phyloP scores from a whole-genome alignment of 37 sponge, comb jelly and placozoan genomes.

The Beroe forskalii region DNA sequence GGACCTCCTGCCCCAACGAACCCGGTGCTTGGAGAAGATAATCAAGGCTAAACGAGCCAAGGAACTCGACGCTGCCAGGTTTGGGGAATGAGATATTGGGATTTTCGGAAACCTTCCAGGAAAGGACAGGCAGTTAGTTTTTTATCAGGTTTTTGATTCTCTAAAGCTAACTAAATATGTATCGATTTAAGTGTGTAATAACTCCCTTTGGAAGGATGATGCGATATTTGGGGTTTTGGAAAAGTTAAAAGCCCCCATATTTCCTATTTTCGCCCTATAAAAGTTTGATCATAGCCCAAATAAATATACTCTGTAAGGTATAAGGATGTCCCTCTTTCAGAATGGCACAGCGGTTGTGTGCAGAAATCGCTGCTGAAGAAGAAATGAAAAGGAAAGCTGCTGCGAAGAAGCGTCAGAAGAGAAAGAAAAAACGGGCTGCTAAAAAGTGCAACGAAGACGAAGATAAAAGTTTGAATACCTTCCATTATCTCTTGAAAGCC shows the following conservation, averaged over 20 bases:
- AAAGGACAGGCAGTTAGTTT: no score
- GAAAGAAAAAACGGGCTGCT: conserved; percentile 83
- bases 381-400: conserved; percentile 87
- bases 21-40: conserved; percentile 90
- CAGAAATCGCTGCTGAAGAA: conserved; percentile 86
- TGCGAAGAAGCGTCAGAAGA: conserved; percentile 78
- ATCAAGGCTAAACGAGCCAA: conserved; percentile 74
- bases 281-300: no score
- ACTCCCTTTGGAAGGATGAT: no score
- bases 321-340: no score
- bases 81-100: no score
- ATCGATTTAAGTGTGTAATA: background rate
- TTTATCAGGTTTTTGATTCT: conserved; percentile 1
- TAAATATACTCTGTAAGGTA: no score
- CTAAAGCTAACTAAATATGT: conserved; percentile 1
- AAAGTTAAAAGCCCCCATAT: no score
- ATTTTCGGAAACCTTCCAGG: no score
- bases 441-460: conserved; percentile 66
- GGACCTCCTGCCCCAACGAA: conserved; percentile 77
- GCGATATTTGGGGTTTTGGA: no score
- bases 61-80: conserved; percentile 12
- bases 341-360: conserved; percentile 15
- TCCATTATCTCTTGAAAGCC: background rate
- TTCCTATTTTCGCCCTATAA: no score
- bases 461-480: background rate